phyloP scores from a whole-genome alignment of 1,140 invertebrate genomes.

The Atta texana region DNA sequence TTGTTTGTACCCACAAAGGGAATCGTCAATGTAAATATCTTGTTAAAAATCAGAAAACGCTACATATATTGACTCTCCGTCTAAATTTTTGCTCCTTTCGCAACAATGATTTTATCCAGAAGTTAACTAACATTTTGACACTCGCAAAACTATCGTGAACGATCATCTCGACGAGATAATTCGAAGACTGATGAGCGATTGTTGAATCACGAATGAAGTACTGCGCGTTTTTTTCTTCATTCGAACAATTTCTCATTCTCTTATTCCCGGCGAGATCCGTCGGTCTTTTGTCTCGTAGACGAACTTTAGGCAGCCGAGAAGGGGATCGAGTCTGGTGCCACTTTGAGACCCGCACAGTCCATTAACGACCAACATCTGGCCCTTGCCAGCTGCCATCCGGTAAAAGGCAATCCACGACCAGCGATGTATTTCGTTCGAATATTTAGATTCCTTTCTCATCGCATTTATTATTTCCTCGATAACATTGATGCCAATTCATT shows the following conservation, averaged over 20 bases:
- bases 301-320: conserved; percentile 20
- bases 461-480: neutral
- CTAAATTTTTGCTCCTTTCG: neutral
- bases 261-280: conserved; percentile 25
- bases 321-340: conserved; percentile 37
- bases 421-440: conserved; percentile 14
- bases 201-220: conserved; percentile 9
- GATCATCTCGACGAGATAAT: conserved; percentile 3
- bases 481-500: neutral
- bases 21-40: conserved; percentile 4
- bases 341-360: conserved; percentile 29
- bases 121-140: neutral
- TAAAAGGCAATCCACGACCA: conserved; percentile 56
- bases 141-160: neutral
- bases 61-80: neutral
- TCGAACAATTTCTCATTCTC: conserved; percentile 13
- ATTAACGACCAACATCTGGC: conserved; percentile 73
- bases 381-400: conserved; percentile 71
- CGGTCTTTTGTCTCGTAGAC: conserved; percentile 37
- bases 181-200: neutral
- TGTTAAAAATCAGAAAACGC: neutral
- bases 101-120: neutral
- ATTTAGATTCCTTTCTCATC: conserved; percentile 17
- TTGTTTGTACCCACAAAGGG: conserved; percentile 17
- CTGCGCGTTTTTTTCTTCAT: neutral